Base-by-base conservation (phyloP, 2,113 vertebrate species). In the Trochalopteron elliotii region DNA sequence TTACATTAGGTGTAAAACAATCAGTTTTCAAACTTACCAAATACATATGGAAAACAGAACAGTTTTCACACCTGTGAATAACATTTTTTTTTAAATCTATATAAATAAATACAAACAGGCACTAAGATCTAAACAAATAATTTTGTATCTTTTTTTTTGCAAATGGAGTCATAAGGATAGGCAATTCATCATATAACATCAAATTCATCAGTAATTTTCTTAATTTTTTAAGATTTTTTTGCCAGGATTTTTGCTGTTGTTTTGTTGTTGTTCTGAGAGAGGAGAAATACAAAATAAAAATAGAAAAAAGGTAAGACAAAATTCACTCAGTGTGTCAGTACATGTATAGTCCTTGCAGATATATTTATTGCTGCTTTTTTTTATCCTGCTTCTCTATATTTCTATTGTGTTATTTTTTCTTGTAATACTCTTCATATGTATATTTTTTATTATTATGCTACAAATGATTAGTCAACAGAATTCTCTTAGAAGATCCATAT, bases 381-480 rank as follows among this genome's bases (percentile, higher is more conserved):
- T 27, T 3, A 9, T 17, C 7, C 23, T 63, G 39, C 20, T 88
- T 75, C 18, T 50, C 59, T 69, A 11, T 50, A 90, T 57, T 45
- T 35, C 7, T 89, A 19, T 16, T 28, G 4, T 42, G 4, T 18
- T 42, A 6, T 25, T 55, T 76, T 91, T 80, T 75, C 12, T 39
- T 67, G 68, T 33, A 59, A 56, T 93, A 65, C 10, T 72, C 21
- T 89, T 92, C 12, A 33, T 91, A 89, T 7, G 3, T 17, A 45
- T 64, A 33, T 60, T 75, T 72, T 87, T 87, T 64, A n/a, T 91
- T 96, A 94, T 84, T 95, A 92, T 79, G 50, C 8, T 82, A 74
- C 15, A 94, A 94, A 84, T 85, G 39, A 91, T 97, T 92, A 97
- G 55, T 94, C 67, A 96, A 93, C 68, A 96, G 72, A 83, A 83